Conservation (phyloP, 2,888 invertebrate genomes). For the Lasius platythorax region DNA sequence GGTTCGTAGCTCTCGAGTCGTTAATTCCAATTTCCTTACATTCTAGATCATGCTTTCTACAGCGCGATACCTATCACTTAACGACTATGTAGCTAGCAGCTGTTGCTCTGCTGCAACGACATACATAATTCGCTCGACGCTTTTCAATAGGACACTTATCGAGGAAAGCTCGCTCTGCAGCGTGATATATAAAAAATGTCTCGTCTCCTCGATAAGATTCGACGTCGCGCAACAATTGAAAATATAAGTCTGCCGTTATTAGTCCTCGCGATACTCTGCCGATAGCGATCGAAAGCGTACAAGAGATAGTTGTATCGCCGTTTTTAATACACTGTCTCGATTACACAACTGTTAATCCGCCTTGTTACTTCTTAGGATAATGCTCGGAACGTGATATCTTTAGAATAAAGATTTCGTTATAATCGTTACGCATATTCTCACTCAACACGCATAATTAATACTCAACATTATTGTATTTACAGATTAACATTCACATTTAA, state of each 20-base stretch:
- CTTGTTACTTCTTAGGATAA: conserved; percentile 25
- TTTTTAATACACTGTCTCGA: conserved; percentile 19
- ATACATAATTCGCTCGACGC: conserved; percentile 36
- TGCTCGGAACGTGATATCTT: conserved; percentile 33
- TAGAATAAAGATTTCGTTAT: conserved; percentile 36
- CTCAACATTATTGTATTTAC: conserved; percentile 35
- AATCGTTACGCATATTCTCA: conserved; percentile 16
- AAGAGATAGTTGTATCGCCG: conserved; percentile 15
- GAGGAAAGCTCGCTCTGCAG: conserved; percentile 30
- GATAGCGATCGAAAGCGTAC: conserved; percentile 43
- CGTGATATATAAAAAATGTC: conserved; percentile 53
- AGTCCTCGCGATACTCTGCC: conserved; percentile 18
- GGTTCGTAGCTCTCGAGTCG: conserved; percentile 23
- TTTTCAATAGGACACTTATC: conserved; percentile 48
- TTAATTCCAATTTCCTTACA: conserved; percentile 59
- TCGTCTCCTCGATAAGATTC: conserved; percentile 52
- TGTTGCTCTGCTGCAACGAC: conserved; percentile 44
- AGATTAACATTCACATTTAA: conserved; percentile 24
- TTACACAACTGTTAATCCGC: conserved; percentile 13
- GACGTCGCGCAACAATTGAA: conserved; percentile 54
- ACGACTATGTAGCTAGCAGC: conserved; percentile 52
- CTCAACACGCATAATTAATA: conserved; percentile 18
- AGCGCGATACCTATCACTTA: conserved; percentile 56
- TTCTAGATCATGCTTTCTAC: conserved; percentile 61
- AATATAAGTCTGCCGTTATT: conserved; percentile 41